Evolutionary conservation across 2,797 vertebrate genomes (phyloP), one percentile per base, ranked within the genome.

Genomic region (Hemitrygon akajei): DNA sequence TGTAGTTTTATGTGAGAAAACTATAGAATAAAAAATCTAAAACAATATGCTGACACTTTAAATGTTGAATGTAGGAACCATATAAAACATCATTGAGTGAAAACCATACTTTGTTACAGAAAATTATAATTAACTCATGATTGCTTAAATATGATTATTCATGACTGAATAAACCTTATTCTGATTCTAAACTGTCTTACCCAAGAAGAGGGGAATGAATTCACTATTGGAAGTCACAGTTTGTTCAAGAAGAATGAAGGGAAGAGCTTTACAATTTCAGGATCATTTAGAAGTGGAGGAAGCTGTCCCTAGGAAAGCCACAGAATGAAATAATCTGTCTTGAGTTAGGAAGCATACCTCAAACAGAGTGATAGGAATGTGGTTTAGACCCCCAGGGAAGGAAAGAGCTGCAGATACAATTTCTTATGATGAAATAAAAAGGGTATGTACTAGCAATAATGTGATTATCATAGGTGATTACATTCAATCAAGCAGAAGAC

Each of bases 361-460:
- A 40, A 66, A 69, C 89, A 69, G 63, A 69, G n/a, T 10, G 86
- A 89, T 69, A 89, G 60, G 63, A 34, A 89, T 89, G 60, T 69
- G n/a, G 69, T 69, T 11, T 60, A 69, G 63, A 66, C 86, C 86
- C 63, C 86, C 86, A 89, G 86, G 86, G 63, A 69, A 69, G n/a
- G n/a, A 89, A 69, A 89, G 69, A 10, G 16, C 63, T 66, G 60
- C 60, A 34, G 58, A 63, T 87, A 87, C 20, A 58, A 87, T 66
- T 87, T 87, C 60, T 58, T 66, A 66, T 34, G 63, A 89, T 89
- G n/a, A 69, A 89, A 89, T 89, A 89, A 37, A 63, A 89, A 89
- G 86, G n/a, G n/a, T 89, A 89, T 69, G 86, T 89, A 69, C 6
- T 89, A 20, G 63, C 86, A 89, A 89, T 89, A 89, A 89, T 37